These are phyloP conservation scores for Colossoma macropomum DNA, from an alignment of 2,113 vertebrate species.

Conservation along the genomic window DNA sequence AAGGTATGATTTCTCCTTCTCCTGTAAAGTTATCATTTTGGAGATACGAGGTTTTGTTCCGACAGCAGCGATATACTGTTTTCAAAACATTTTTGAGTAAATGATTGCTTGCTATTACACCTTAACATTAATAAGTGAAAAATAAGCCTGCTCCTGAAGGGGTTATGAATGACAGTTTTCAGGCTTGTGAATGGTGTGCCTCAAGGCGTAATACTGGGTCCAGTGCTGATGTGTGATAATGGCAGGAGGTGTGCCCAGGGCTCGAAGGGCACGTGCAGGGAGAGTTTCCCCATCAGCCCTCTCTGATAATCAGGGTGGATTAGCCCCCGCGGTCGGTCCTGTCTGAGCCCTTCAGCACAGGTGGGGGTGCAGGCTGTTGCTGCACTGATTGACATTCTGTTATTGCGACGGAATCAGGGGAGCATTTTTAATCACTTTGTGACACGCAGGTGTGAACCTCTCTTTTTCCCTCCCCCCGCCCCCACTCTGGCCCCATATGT, in stretches of 20 bases:
- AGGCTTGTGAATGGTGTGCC: background rate
- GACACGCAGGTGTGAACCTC: constrained; percentile 49
- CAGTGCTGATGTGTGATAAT: background rate
- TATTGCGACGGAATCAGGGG: constrained; percentile 45
- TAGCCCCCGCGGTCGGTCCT: constrained; percentile 37
- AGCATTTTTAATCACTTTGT: constrained; percentile 54
- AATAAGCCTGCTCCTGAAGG: background rate
- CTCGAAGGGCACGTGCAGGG: background rate
- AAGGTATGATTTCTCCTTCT: no score
- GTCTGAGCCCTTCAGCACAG: constrained; percentile 2
- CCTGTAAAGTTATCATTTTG: no score
- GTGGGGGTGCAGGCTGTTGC: background rate
- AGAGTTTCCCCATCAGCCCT: constrained; percentile 29
- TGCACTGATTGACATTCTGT: constrained; percentile 51
- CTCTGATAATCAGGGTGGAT: constrained; percentile 51
- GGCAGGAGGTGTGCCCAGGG: constrained; percentile 23
- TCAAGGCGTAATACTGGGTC: background rate
- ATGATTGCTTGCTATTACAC: no score
- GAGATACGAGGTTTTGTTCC: no score
- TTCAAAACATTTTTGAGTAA: no score
- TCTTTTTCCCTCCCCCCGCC: background rate
- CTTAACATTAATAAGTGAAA: background rate
- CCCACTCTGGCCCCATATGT: constrained; percentile 13
- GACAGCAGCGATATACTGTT: no score
- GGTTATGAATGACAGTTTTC: no score